These are phyloP conservation scores for Drosophila planitibia DNA, from an alignment of 2,888 invertebrate species.

Conservation along the genomic window DNA sequence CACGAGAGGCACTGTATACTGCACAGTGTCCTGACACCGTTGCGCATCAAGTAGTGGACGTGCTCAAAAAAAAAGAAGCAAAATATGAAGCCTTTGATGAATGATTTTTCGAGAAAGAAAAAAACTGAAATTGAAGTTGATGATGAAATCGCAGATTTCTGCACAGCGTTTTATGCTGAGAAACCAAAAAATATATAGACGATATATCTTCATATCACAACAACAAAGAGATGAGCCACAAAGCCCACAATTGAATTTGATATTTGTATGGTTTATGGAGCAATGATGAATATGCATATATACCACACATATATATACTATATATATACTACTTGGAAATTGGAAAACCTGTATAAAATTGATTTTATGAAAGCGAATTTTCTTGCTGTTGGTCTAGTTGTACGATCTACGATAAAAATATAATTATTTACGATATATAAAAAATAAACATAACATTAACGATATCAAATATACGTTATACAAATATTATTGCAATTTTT, in stretches of 20 bases:
- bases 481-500: conserved; percentile 48
- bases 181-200: conserved; percentile 55
- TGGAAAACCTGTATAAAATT: conserved; percentile 60
- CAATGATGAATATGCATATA: conserved; percentile 34
- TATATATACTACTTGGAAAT: conserved; percentile 51
- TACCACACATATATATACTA: neutral
- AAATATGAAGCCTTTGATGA: conserved; percentile 39
- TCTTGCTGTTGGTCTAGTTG: conserved; percentile 80
- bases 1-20: conserved; percentile 84
- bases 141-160: conserved; percentile 44
- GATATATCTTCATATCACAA: conserved; percentile 56
- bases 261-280: conserved; percentile 32
- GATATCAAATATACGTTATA: conserved; percentile 65
- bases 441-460: conserved; percentile 57
- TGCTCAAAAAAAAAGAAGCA: conserved; percentile 57
- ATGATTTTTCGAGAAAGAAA: conserved; percentile 44
- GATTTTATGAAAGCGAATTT: conserved; percentile 78
- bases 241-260: conserved; percentile 46
- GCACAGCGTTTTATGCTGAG: conserved; percentile 76
- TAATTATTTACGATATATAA: conserved; percentile 55
- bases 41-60: conserved; percentile 78
- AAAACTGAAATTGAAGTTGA: conserved; percentile 45
- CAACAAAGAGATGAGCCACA: conserved; percentile 53
- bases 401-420: conserved; percentile 59
- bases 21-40: conserved; percentile 83